A percentile compares a stretch with the other conserved stretches of the same genome.
Evolutionary conservation across 2,888 invertebrate genomes (phyloP).

Genomic region (Erpobdella octoculata): DNA sequence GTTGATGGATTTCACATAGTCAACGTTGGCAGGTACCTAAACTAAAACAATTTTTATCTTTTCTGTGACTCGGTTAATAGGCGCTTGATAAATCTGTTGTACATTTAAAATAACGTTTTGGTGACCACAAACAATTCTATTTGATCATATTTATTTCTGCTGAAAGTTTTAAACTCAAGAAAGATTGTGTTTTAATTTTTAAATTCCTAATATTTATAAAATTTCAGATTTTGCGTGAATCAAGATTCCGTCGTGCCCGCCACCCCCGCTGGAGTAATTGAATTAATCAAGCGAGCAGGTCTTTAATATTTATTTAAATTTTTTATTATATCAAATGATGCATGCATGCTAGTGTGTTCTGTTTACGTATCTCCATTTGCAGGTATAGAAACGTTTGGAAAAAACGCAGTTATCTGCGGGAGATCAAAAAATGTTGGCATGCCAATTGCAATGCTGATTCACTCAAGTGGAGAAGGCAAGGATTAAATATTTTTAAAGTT

Average conservation of each 20-base stretch:
- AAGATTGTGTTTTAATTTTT: neutral
- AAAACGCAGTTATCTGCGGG: slow-evolving; percentile 79
- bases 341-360: neutral
- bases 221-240: slow-evolving; percentile 44
- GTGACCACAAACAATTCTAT: no score
- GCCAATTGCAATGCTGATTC: slow-evolving; percentile 74
- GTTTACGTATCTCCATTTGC: no score
- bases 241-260: slow-evolving; percentile 63
- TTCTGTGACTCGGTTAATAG: no score
- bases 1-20: slow-evolving; percentile 81
- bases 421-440: slow-evolving; percentile 85
- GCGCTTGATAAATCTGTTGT: no score
- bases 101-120: no score
- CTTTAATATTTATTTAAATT: slow-evolving; percentile 35
- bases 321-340: neutral
- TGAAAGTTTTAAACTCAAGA: no score
- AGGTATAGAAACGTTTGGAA: slow-evolving; percentile 72
- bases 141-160: no score
- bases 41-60: no score
- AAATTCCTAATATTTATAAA: neutral
- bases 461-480: slow-evolving; percentile 47
- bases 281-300: slow-evolving; percentile 63
- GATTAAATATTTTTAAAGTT: no score
- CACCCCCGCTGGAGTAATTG: slow-evolving; percentile 66
- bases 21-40: slow-evolving; percentile 73